phyloP scores from a whole-genome alignment of 1,140 invertebrate species.

The Drosophila busckii region DNA sequence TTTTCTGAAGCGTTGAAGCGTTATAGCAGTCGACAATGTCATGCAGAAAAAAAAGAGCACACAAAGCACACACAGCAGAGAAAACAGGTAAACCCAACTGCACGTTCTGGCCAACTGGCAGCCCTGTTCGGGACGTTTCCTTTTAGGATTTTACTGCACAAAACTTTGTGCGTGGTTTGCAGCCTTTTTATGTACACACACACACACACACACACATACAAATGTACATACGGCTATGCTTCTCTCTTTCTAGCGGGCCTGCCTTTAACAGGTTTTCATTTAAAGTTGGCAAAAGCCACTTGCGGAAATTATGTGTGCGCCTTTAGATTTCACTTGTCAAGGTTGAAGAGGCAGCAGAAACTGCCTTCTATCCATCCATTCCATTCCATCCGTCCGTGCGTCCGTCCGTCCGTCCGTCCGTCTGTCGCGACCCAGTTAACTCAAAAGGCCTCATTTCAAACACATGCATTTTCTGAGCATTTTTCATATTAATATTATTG shows the following conservation, averaged over 20 bases:
- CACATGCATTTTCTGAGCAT: slow-evolving; percentile 18
- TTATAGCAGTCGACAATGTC: slow-evolving; percentile 29
- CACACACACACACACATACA: background rate
- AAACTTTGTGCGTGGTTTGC: slow-evolving; percentile 63
- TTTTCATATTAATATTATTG: no score
- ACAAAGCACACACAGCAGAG: no score
- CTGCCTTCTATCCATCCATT: background rate
- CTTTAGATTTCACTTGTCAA: slow-evolving; percentile 68
- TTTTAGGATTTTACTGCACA: slow-evolving; percentile 40
- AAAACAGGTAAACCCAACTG: slow-evolving; percentile 37
- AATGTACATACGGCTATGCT: slow-evolving; percentile 20
- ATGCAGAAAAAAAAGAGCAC: background rate
- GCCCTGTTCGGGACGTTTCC: slow-evolving; percentile 30
- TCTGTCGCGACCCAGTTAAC: slow-evolving; percentile 52
- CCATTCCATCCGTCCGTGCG: background rate
- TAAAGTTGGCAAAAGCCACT: slow-evolving; percentile 73
- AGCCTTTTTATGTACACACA: slow-evolving; percentile 17
- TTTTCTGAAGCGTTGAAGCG: slow-evolving; percentile 48
- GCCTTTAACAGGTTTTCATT: slow-evolving; percentile 68
- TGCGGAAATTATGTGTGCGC: slow-evolving; percentile 68
- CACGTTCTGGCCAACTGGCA: slow-evolving; percentile 30
- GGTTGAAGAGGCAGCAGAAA: slow-evolving; percentile 33
- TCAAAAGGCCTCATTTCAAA: slow-evolving; percentile 30
- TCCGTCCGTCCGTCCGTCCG: background rate
- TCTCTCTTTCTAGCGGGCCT: slow-evolving; percentile 12